Evolutionary conservation across 1,140 invertebrate species (phyloP), one percentile per base, ranked within the genome.

Genomic region (Conus ventricosus): DNA sequence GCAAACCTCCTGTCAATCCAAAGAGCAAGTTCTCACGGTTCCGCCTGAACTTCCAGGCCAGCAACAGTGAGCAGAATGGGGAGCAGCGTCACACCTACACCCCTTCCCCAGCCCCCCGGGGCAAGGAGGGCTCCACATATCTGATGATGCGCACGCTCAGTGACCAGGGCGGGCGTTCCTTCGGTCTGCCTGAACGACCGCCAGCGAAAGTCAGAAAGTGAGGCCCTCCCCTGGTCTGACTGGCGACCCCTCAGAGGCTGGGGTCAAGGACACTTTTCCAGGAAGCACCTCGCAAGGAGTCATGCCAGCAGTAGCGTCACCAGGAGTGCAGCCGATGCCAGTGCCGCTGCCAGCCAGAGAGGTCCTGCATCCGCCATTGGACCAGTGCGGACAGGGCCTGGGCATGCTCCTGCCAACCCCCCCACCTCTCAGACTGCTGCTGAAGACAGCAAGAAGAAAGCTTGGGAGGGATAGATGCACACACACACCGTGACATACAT

Each of bases 1-100:
- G 85, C 2, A 89, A 89, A 27, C 88, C 88, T 55, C 88, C 85
- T 15, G 23, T 87, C 25, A 78, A 87, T 27, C 84, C 83, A 51
- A 87, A 82, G 39, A 67, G 75, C 76, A 89, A 75, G 80, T 25
- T 87, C 5, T 82, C 76, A 17, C 78, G 80, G 25, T 87, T 86
- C 51, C 84, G 75, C 23, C 51, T 20, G 51, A 87, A 87, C 85
- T 87, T 87, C 54, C 10, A 87, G 85, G n/a, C 8, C n/a, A 55
- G 23, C 53, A 23, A 13, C 25, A n/a, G 27, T 11, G 60, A 67
- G 5, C 25, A 85, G 84, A 60, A n/a, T 7, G 63, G 13, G 63
- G 75, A 17, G n/a, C 63, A 67, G 23, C 80, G 11, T 17, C 60
- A 57, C 4, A n/a, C 23, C 11, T 11, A 75, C 15, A 71, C 39